Conservation (phyloP, 1,140 invertebrate genomes). For the Cydia splendana region DNA sequence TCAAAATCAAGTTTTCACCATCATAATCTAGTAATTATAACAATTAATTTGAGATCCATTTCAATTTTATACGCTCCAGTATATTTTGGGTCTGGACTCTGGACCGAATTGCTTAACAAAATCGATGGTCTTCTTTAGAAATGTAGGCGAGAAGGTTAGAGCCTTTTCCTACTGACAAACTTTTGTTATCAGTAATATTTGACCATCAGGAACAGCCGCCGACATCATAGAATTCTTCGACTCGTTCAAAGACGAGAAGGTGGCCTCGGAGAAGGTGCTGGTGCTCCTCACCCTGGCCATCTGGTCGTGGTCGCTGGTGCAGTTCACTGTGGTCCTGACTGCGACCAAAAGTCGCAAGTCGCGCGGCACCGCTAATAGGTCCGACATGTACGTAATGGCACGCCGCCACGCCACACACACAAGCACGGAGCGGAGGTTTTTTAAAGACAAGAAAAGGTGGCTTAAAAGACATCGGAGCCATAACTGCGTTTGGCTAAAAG, state of each 20-base stretch:
- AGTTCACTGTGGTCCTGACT: constrained; percentile 94
- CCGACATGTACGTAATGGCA: constrained; percentile 75
- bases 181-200: too few relatives aligned
- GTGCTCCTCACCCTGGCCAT: constrained; percentile 89
- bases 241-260: constrained; percentile 93
- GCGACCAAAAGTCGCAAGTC: constrained; percentile 91
- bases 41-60: too few relatives aligned
- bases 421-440: not conserved
- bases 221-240: constrained; percentile 98
- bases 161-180: too few relatives aligned
- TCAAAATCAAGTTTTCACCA: too few relatives aligned
- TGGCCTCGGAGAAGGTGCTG: constrained; percentile 86
- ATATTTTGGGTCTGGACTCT: too few relatives aligned
- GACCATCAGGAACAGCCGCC: constrained; percentile 87
- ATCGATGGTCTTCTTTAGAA: too few relatives aligned
- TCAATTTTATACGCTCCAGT: too few relatives aligned
- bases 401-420: constrained; percentile 40
- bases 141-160: too few relatives aligned
- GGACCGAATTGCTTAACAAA: too few relatives aligned
- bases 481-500: too few relatives aligned
- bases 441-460: not conserved
- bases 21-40: too few relatives aligned
- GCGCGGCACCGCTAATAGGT: constrained; percentile 81
- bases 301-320: constrained; percentile 94
- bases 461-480: too few relatives aligned